Conservation (phyloP, 2,888 invertebrate genomes). For the Polietes domitor region DNA sequence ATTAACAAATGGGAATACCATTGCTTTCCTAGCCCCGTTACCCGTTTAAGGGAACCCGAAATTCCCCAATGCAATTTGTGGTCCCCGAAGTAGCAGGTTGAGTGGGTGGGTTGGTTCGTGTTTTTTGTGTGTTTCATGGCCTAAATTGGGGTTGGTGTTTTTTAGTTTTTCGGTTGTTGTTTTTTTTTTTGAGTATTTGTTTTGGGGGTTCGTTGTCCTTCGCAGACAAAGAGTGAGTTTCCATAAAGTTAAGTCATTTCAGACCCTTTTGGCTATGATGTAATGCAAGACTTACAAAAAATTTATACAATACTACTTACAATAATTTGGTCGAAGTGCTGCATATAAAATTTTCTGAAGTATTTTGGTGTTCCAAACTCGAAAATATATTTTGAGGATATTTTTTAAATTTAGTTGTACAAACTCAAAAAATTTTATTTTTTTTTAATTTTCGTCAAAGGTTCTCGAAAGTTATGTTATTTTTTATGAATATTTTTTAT, state of each 20-base stretch:
- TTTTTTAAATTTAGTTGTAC: too few species aligned
- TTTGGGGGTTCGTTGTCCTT: slow-evolving; percentile 3
- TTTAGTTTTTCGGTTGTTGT: slow-evolving; percentile 10
- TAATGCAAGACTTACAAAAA: too few species aligned
- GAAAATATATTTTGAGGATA: too few species aligned
- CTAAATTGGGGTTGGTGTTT: slow-evolving; percentile 29
- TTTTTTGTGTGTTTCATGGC: neutral
- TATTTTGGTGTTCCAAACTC: too few species aligned
- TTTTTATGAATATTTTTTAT: too few species aligned
- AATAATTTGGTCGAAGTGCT: too few species aligned
- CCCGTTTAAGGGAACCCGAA: neutral
- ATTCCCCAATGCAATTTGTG: slow-evolving; percentile 33
- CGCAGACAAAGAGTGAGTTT: neutral
- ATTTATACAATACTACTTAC: too few species aligned
- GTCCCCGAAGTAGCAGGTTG: slow-evolving; percentile 17
- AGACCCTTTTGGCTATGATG: too few species aligned
- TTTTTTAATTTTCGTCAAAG: too few species aligned
- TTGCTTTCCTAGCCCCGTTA: slow-evolving; percentile 13
- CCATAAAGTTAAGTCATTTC: neutral
- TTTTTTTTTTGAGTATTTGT: neutral
- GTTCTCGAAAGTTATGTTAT: too few species aligned
- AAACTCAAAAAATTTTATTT: too few species aligned
- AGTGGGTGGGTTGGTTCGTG: neutral
- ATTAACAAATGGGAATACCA: slow-evolving; percentile 26
- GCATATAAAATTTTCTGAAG: too few species aligned